A percentile compares a stretch with the other conserved stretches of the same genome.
phyloP scores from a whole-genome alignment of 2,888 invertebrate genomes.

The Cosmorhoe ocellata region DNA sequence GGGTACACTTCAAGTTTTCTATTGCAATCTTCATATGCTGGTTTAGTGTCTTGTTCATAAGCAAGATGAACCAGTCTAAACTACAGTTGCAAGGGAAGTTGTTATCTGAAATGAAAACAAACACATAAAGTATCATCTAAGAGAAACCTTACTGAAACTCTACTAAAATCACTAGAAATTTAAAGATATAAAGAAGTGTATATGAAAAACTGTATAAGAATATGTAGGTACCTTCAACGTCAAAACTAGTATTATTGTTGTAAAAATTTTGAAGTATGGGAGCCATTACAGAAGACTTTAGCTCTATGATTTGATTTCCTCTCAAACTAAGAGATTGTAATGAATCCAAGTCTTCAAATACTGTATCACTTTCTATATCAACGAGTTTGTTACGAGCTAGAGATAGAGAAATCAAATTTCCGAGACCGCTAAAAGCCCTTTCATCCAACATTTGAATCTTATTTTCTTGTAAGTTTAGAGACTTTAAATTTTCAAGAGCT shows the following conservation, averaged over 20 bases:
- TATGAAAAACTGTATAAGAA: too few species aligned
- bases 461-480: conserved; percentile 65
- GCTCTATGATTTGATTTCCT: conserved; percentile 58
- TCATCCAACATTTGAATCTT: conserved; percentile 75
- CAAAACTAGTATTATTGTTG: conserved; percentile 50
- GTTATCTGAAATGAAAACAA: conserved; percentile 62
- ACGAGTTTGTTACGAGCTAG: conserved; percentile 61
- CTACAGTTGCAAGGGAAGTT: conserved; percentile 67
- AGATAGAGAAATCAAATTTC: conserved; percentile 54
- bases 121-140: background rate
- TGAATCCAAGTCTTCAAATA: conserved; percentile 56
- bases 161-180: too few species aligned
- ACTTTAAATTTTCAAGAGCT: conserved; percentile 55
- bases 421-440: conserved; percentile 66
- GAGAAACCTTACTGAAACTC: too few species aligned
- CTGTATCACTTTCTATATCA: conserved; percentile 55
- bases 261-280: conserved; percentile 66
- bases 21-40: conserved; percentile 52
- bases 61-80: conserved; percentile 63
- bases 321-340: conserved; percentile 59
- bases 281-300: conserved; percentile 57
- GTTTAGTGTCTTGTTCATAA: conserved; percentile 66
- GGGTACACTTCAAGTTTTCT: conserved; percentile 69
- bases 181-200: too few species aligned
- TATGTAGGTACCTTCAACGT: conserved; percentile 77